Evolutionary conservation across 1,140 invertebrate species (phyloP), one percentile per base, ranked within the genome.

Genomic region (Mizuhopecten yessoensis): DNA sequence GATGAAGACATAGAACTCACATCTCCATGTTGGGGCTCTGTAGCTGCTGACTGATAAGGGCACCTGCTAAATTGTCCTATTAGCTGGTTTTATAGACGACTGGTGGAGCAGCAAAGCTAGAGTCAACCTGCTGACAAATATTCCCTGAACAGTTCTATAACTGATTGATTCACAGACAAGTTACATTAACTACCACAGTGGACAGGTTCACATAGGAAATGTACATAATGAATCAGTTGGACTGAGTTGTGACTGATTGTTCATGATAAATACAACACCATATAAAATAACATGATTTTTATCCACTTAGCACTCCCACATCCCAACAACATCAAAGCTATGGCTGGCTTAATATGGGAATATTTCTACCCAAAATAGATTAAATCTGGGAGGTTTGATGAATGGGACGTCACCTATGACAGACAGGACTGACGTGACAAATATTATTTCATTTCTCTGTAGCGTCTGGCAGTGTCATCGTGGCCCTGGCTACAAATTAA

Each of bases 21-120:
- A 49, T 49, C 45, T 49, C 20, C 10, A 20, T 49, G 36, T 45
- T 45, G 57, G 5, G n/a, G 23, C 57, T 75, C 57, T 29, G 9
- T 75, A 75, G 57, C 57, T 75, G 57, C 57, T 75, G 23, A 29
- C 23, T 75, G 57, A 75, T 75, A 75, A 75, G 57, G 57, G 57
- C 57, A 75, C 57, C 57, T 75, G 57, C 57, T 75, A 2, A 75
- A n/a, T n/a, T 57, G 5, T 39, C 13, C 36, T 39, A 5, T n/a
- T 57, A 15, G 20, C 7, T 23, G 9, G n/a, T 23, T 29, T 5
- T 75, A 29, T 75, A 75, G 5, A 5, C 5, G 57, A 75, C 57
- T 7, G 5, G 13, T 39, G 36, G 36, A 75, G 9, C 42, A 15
- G 17, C 17, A 45, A 45, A 45, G 42, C 42, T 39, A 5, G 23